Evolutionary conservation across 2,888 invertebrate species (phyloP), one percentile per base, ranked within the genome.

Genomic region (Pseudoips prasinana): DNA sequence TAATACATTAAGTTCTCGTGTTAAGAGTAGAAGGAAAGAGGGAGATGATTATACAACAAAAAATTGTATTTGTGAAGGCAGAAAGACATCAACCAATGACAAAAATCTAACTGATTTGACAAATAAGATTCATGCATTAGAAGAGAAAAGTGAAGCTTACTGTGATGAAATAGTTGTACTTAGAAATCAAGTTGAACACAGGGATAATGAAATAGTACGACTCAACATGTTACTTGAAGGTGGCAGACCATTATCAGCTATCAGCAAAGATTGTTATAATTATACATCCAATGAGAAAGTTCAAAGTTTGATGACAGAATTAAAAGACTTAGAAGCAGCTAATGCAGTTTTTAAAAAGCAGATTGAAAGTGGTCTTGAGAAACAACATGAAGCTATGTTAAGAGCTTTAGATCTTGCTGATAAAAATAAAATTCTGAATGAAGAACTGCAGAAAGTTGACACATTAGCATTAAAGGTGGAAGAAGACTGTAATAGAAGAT

Each of bases 301-400:
- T 7, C 85, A 91, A 29, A 90, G 90, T 50, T 90, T 93, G 64
- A 72, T 92, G 18, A 90, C 88, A 60, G 73, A 90, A 27, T 65
- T 94, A 34, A 90, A 91, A 53, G 90, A 91, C 35, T 86, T 91
- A 17, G 94, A 94, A 76, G 73, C 73, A 28, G 73, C 86, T 42
- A 83, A 93, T 58, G 90, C 92, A 33, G 64, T 76, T 20, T 83
- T 88, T 23, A 84, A 78, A 46, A 82, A 72, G 52, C 81, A 89
- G 54, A 46, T 83, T 25, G 91, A 77, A 77, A 92, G 89, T 49
- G 86, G 92, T 9, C 67, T 93, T 38, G 85, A 90, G 32, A 93
- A 93, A 58, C 93, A 94, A 62, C 95, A 95, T 72, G 95, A 95
- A 68, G 95, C 95, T 2, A 95, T 95, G 94, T 86, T 93, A 25